Evolutionary conservation across 2,113 vertebrate species (phyloP).

Genomic region (Serinus canaria): DNA sequence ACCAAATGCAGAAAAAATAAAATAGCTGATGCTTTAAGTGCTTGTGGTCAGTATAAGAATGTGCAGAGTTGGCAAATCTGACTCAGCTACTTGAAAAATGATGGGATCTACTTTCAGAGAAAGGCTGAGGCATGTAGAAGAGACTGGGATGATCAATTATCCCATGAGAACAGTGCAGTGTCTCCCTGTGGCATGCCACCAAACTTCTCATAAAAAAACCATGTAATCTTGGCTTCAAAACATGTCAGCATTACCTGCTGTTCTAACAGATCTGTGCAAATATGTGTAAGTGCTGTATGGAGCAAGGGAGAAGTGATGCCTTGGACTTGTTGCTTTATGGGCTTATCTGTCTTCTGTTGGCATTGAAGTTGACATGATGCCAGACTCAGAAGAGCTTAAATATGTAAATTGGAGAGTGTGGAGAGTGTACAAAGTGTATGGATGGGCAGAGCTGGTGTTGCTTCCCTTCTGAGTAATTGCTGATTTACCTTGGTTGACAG

Average conservation of each 20-base stretch:
- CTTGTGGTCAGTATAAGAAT: background rate
- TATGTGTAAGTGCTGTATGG: background rate
- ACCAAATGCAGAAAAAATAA: background rate
- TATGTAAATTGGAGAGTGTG: background rate
- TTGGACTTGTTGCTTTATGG: background rate
- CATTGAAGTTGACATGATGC: background rate
- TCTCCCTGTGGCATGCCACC: background rate
- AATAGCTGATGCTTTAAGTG: background rate
- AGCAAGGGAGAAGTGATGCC: background rate
- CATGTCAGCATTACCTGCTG: background rate
- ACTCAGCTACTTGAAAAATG: background rate
- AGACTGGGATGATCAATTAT: background rate
- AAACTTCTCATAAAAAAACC: background rate
- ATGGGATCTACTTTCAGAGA: background rate
- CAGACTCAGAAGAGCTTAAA: background rate
- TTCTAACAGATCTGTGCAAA: background rate
- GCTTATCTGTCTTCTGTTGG: background rate
- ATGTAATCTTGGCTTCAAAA: background rate
- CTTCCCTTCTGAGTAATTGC: background rate
- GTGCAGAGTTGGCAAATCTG: conserved; percentile 20
- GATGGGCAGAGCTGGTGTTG: background rate
- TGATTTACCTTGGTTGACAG: background rate
- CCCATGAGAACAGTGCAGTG: background rate
- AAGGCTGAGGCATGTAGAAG: background rate
- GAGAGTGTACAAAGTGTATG: background rate